These are phyloP conservation scores for Teleogryllus occipitalis DNA, from an alignment of 1,140 invertebrate genomes.

Conservation along the genomic window DNA sequence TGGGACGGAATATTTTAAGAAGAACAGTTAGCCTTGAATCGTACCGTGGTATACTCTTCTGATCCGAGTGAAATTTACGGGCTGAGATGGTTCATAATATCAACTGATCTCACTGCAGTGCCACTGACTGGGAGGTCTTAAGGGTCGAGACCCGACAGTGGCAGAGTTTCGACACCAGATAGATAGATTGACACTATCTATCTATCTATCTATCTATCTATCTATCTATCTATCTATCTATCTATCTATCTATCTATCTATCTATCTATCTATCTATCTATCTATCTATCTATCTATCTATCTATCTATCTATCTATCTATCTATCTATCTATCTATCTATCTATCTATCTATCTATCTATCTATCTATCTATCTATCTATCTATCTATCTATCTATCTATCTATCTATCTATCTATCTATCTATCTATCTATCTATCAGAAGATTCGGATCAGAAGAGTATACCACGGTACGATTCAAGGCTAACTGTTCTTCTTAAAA, in stretches of 20 bases:
- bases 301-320: constrained; percentile 7
- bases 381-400: constrained; percentile 7
- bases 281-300: constrained; percentile 7
- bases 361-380: constrained; percentile 7
- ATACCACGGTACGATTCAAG: no score
- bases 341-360: constrained; percentile 7
- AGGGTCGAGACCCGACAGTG: no score
- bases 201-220: constrained; percentile 7
- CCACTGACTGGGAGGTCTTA: no score
- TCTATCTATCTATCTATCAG: constrained; percentile 7
- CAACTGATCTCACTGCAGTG: no score
- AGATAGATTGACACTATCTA: background rate
- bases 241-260: constrained; percentile 7
- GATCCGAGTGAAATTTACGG: no score
- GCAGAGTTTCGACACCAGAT: no score
- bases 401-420: constrained; percentile 7
- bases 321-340: constrained; percentile 7
- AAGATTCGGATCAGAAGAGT: no score
- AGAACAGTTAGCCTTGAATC: no score
- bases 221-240: constrained; percentile 7
- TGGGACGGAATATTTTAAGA: no score
- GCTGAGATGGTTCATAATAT: no score
- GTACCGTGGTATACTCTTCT: no score
- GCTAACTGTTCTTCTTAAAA: no score
- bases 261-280: constrained; percentile 7